These are phyloP conservation scores for Anoplolepis gracilipes DNA, from an alignment of 1,140 invertebrate genomes.

Conservation along the genomic window DNA sequence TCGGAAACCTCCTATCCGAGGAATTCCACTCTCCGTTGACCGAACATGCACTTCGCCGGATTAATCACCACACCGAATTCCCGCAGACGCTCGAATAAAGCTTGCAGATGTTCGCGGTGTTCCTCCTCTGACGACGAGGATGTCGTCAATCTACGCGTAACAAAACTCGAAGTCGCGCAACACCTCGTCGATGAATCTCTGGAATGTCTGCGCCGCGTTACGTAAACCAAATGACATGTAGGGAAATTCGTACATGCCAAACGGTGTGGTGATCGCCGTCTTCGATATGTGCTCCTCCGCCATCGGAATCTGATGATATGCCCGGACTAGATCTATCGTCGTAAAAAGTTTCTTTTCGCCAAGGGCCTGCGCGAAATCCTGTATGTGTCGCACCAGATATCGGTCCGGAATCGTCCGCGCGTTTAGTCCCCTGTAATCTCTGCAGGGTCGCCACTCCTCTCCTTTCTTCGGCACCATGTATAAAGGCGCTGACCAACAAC, in stretches of 20 bases:
- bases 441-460: constrained; percentile 83
- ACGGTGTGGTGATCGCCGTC: not conserved
- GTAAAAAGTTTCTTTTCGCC: not conserved
- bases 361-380: not conserved
- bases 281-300: not conserved
- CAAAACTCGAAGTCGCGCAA: not conserved
- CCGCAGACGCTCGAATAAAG: not conserved
- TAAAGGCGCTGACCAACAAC: constrained; percentile 86
- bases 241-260: too few relatives aligned
- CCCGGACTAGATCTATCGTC: not conserved
- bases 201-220: too few relatives aligned
- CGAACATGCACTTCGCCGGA: not conserved
- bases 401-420: not conserved
- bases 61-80: not conserved
- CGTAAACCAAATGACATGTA: too few relatives aligned
- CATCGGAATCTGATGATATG: not conserved
- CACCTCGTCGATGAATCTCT: not conserved
- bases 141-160: not conserved
- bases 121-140: not conserved
- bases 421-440: not conserved
- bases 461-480: constrained; percentile 82
- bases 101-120: not conserved
- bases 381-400: not conserved
- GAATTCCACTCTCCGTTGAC: not conserved
- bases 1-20: not conserved